Evolutionary conservation across 2,797 vertebrate genomes (phyloP), one percentile per base, ranked within the genome.

Genomic region (Denticeps clupeoides): DNA sequence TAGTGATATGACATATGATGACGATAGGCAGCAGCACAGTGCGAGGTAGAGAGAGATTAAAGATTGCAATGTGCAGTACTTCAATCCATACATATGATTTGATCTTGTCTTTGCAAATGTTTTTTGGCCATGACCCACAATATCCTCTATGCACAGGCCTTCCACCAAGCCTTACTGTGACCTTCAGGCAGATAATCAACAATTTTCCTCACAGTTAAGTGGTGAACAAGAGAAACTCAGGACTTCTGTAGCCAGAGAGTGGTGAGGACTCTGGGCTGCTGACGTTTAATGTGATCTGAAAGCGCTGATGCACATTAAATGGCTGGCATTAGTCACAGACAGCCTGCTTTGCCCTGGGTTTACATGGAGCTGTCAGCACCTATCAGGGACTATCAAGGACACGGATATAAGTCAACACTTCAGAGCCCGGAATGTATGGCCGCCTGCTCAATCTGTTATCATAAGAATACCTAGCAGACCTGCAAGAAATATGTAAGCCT

Each of bases 321-420:
- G 51, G 27, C 49, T 33, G 46, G 38, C 48, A 64, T 62, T 58
- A 43, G 29, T 61, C 51, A 59, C 31, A 49, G 31, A 32, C 52
- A 48, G 49, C 41, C 49, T 60, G 43, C 41, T 10, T 31, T 47
- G 51, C 10, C 2, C 48, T 45, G 37, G 28, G 56, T 59, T 56
- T 47, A 56, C 44, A 54, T 55, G 38, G 16, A 45, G 35, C 37
- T 50, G 47, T 49, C 59, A 56, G 29, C 50, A 51, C 45, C 56
- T 38, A 58, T 59, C 63, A 62, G 50, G 44, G 19, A 42, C 52
- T 40, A 56, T 51, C 53, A 63, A 61, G 51, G 53, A 54, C 53
- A 59, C 21, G 33, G 52, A 50, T 47, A 53, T 48, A 56, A 47
- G 29, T 51, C 51, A 60, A 28, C 51, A 46, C 19, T 47, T 43